phyloP scores from a whole-genome alignment of 2,888 invertebrate genomes.

The Endomychus coccineus region DNA sequence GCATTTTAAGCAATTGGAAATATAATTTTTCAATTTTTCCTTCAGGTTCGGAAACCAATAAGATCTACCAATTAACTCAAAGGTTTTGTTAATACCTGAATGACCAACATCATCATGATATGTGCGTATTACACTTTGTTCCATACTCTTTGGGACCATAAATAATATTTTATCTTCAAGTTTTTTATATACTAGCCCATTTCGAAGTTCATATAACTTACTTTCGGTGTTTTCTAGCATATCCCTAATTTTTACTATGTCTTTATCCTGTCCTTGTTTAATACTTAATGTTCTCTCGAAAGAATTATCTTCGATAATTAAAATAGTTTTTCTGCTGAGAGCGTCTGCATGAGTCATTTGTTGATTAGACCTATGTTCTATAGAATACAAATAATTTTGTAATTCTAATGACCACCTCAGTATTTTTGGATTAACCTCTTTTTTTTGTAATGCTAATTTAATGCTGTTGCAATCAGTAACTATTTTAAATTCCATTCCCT shows the following conservation, averaged over 20 bases:
- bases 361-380: constrained; percentile 23
- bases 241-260: constrained; percentile 16
- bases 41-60: constrained; percentile 33
- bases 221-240: constrained; percentile 15
- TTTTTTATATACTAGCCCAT: constrained; percentile 13
- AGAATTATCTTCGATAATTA: constrained; percentile 16
- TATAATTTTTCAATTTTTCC: constrained; percentile 21
- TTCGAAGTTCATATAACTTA: constrained; percentile 9
- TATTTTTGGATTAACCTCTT: constrained; percentile 28
- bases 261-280: constrained; percentile 17
- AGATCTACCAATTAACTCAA: constrained; percentile 21
- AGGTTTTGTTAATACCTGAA: constrained; percentile 27
- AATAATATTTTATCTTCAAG: constrained; percentile 10
- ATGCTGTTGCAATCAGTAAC: constrained; percentile 28
- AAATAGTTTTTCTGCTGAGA: constrained; percentile 18
- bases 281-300: constrained; percentile 17
- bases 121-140: constrained; percentile 22
- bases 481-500: constrained; percentile 27
- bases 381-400: constrained; percentile 22
- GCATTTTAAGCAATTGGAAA: constrained; percentile 28
- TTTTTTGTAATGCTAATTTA: constrained; percentile 24
- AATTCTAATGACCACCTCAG: constrained; percentile 25
- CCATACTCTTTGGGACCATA: constrained; percentile 14
- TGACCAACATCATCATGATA: constrained; percentile 30
- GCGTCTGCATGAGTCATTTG: constrained; percentile 30